phyloP scores from a whole-genome alignment of 1,140 invertebrate genomes.

The Drosophila malerkotliana region DNA sequence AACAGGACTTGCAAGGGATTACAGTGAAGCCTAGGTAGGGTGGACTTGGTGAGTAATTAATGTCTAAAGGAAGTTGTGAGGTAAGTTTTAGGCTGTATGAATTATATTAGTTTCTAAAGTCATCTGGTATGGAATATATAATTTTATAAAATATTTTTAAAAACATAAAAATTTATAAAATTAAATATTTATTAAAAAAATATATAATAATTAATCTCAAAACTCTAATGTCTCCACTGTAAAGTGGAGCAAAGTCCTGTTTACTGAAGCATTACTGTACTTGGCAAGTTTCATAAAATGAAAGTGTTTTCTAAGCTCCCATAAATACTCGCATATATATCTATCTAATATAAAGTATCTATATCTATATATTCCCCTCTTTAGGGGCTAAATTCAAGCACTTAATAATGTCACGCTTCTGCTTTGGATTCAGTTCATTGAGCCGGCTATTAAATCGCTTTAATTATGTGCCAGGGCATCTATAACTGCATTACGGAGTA shows the following conservation, averaged over 20 bases:
- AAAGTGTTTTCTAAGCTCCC: slow-evolving; percentile 5
- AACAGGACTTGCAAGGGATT: slow-evolving; percentile 14
- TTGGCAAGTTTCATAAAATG: background rate
- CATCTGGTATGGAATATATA: no score
- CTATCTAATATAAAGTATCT: background rate
- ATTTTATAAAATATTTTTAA: no score
- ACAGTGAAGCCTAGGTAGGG: background rate
- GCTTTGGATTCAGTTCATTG: slow-evolving; percentile 35
- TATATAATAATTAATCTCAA: no score
- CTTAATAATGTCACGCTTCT: slow-evolving; percentile 1
- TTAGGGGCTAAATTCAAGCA: background rate
- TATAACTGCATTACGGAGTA: slow-evolving; percentile 35
- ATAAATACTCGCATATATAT: background rate
- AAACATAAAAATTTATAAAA: no score
- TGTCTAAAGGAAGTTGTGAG: no score
- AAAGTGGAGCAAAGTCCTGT: no score
- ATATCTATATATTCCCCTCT: background rate
- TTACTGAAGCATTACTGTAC: background rate
- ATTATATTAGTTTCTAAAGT: no score
- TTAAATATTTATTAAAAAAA: no score
- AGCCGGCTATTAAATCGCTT: slow-evolving; percentile 26
- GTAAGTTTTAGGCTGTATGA: no score
- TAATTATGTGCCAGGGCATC: slow-evolving; percentile 37
- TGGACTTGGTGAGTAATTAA: no score
- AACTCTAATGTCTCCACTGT: no score